A percentile compares a stretch with the other conserved stretches of the same genome.
Conservation (phyloP, 2,888 invertebrate genomes). For the Drosophila sordidula region DNA sequence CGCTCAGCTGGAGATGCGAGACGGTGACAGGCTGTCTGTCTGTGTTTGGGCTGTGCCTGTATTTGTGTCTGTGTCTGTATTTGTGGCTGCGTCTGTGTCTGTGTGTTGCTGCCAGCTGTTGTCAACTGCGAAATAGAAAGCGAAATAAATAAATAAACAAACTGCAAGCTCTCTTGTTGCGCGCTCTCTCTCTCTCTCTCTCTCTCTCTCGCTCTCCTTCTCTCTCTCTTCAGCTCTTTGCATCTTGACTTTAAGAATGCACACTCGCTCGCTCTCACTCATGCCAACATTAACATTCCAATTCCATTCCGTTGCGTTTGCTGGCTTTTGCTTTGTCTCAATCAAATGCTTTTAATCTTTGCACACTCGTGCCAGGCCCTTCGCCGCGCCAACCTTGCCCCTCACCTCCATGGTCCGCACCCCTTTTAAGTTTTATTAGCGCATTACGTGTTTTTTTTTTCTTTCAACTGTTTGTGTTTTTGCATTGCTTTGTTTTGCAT, state of each 20-base stretch:
- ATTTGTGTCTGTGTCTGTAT: neutral
- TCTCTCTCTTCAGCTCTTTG: neutral
- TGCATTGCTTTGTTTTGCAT: constrained; percentile 15
- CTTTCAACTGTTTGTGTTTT: constrained; percentile 16
- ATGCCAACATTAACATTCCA: constrained; percentile 12
- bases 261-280: constrained; percentile 1
- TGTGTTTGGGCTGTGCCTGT: constrained; percentile 32
- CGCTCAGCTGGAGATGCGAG: constrained; percentile 18
- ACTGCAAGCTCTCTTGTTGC: constrained; percentile 28
- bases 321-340: constrained; percentile 66
- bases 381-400: constrained; percentile 1
- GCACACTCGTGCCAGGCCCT: constrained; percentile 52
- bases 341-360: constrained; percentile 76
- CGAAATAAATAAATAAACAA: constrained; percentile 56
- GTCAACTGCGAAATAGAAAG: constrained; percentile 71
- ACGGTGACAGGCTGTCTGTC: constrained; percentile 56
- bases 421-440: constrained; percentile 69
- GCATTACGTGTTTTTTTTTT: constrained; percentile 57
- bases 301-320: constrained; percentile 54
- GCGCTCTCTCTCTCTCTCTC: neutral
- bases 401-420: constrained; percentile 6
- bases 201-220: neutral
- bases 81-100: constrained; percentile 3
- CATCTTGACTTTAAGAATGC: neutral
- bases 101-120: constrained; percentile 50